phyloP scores from a whole-genome alignment of 2,797 vertebrate species.

The Pantherophis vulpinus region DNA sequence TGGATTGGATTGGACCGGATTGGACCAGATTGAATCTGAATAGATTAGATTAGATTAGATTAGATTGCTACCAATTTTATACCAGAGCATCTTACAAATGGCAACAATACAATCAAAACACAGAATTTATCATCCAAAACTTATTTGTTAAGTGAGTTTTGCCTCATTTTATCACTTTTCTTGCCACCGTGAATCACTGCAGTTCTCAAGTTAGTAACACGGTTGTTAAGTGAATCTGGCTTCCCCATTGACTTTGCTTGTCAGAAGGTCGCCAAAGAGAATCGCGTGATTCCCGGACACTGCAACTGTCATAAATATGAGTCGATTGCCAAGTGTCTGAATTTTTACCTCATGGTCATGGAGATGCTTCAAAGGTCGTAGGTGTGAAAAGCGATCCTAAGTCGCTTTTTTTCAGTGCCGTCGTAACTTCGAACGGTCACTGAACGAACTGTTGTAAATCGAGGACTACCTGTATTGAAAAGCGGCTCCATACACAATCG shows the following conservation, averaged over 20 bases:
- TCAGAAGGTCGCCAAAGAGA: too few relatives aligned
- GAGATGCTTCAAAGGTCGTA: not conserved
- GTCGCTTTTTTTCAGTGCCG: not conserved
- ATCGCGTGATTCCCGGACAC: too few relatives aligned
- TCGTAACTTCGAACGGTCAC: too few relatives aligned
- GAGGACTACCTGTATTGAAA: not conserved
- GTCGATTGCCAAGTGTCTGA: accelerated
- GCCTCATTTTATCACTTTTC: too few relatives aligned
- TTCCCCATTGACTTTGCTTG: too few relatives aligned
- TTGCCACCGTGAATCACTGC: not conserved
- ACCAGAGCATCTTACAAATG: not conserved
- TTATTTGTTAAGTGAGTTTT: too few relatives aligned
- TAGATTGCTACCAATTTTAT: not conserved
- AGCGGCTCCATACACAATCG: not conserved
- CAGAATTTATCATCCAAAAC: too few relatives aligned
- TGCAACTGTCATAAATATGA: too few relatives aligned
- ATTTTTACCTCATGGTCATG: too few relatives aligned
- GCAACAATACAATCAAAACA: not conserved
- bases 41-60: not conserved
- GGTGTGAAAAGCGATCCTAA: not conserved
- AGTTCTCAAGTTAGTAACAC: too few relatives aligned
- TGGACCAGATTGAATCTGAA: too few relatives aligned
- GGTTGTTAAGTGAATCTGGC: too few relatives aligned
- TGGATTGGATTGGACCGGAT: not conserved
- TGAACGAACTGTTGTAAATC: not conserved